Evolutionary conservation across 2,888 invertebrate genomes (phyloP), one percentile per base, ranked within the genome.

Genomic region (Apotomis capreana): DNA sequence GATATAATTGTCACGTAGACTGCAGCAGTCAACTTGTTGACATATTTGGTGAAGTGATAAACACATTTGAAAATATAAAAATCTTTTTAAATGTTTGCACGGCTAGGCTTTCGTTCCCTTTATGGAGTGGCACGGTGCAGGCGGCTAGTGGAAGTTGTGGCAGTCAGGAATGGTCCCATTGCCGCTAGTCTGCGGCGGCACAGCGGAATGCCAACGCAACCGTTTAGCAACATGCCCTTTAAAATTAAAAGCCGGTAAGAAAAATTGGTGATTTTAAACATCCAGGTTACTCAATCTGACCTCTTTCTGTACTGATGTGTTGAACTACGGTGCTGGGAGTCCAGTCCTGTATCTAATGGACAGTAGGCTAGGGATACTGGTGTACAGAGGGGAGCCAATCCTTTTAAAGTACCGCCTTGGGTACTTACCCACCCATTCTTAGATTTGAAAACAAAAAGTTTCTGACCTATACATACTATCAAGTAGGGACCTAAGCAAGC

Each of bases 171-270:
- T 36, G 49, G 79, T 12, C 72, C 75, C 3, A 75, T 74, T 13
- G 81, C 83, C 5, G 9, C 69, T 6, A 78, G 64, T 10, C 64
- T 81, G 0, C 83, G 81, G 58, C 82, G 76, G 69, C 78, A 79
- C 49, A 77, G 82, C 46, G 83, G 85, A 0, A 86, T 85, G 1
- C 85, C 87, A 1, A 83, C 87, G 0, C 83, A 84, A 68, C 90
- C 91, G 0, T 89, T 90, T 70, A 88, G 88, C 58, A 91, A 89
- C 71, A 74, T 91, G 82, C 91, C 91, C 0, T 91, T 91, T 76
- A 80, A 68, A 49, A 75, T 88, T 8, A 77, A 78, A 12, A 90
- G 85, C 78, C 84, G 91, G 83, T 74, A 70, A 65, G 46, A 59
- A 6, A 4, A 40, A 6, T 40, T 5, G 40, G 40, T 40, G 5